Conservation (phyloP, 2,113 vertebrate genomes). For the Rhinolophus sinicus region DNA sequence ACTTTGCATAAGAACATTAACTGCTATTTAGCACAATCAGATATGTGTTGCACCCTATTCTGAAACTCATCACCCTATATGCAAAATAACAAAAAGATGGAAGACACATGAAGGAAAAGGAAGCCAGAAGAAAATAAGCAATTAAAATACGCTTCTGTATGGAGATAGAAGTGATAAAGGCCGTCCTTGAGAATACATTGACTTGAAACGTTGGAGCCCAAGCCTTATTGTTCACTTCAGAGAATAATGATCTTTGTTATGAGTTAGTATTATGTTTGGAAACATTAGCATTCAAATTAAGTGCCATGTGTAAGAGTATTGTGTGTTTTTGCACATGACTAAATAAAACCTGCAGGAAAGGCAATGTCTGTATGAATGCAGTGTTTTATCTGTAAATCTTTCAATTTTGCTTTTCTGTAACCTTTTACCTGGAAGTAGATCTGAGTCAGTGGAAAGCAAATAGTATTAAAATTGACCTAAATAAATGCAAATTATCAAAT, state of each 20-base stretch:
- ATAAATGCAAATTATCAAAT: conserved; percentile 26
- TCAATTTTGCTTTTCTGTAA: not conserved
- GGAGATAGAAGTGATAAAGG: conserved; percentile 20
- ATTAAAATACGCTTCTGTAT: conserved; percentile 40
- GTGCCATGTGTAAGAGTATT: not conserved
- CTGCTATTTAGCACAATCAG: conserved; percentile 34
- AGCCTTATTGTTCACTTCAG: conserved; percentile 39
- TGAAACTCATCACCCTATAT: conserved; percentile 31
- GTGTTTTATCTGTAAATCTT: not conserved
- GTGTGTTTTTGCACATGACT: not conserved
- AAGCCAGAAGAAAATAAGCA: conserved; percentile 54
- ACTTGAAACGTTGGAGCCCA: conserved; percentile 20
- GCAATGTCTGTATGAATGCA: not conserved
- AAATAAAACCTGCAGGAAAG: conserved; percentile 2
- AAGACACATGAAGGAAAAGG: conserved; percentile 54
- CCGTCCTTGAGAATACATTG: conserved; percentile 46
- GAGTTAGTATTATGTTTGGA: conserved; percentile 25
- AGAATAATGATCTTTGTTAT: conserved; percentile 23
- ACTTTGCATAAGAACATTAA: conserved; percentile 36
- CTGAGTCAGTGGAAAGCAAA: not conserved
- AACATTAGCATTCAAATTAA: conserved; percentile 54
- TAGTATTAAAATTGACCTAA: conserved; percentile 15
- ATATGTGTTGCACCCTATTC: not conserved
- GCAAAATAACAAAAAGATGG: conserved; percentile 12
- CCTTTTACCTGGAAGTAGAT: not conserved